Evolutionary conservation across 2,888 invertebrate species (phyloP), one percentile per base, ranked within the genome.

Genomic region (Ceriagrion tenellum): DNA sequence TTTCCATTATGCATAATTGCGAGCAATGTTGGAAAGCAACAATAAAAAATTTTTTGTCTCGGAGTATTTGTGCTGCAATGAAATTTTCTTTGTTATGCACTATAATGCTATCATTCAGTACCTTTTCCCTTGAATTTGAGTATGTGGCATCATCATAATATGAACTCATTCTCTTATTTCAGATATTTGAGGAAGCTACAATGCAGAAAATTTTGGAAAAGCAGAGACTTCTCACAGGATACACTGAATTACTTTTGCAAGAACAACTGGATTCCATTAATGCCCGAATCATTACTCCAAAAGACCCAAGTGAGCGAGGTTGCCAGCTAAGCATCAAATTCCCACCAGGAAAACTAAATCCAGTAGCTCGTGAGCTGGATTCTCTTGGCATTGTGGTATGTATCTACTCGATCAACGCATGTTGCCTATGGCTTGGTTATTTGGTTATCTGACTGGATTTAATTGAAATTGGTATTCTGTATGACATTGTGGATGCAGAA

Each of bases 141-240:
- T 4, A 4, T 47, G 2, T 47, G 47, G 47, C 2, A 8, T 47
- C 47, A 47, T 47, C 8, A 47, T 2, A 47, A 47, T 4, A 47
- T 8, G 47, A 47, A 4, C 12, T 18, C 20, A 20, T 81, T 18
- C 8, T 26, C 23, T 26, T 23, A 4, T 93, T 93, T 93, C 93
- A 93, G 93, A 93, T 93, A 47, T 93, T 93, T 93, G 93, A 93
- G 47, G 93, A 93, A 47, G 93, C 74, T 26, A 93, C 93, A 26
- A 74, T 74, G 93, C 63, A 69, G 40, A 93, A 69, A 26, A 26
- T 93, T 4, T 26, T 93, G 69, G 93, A 93, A 74, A 93, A 93
- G 47, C 93, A 93, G n/a, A 93, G 55, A 35, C 40, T 93, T 26
- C 74, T 93, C 2, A 93, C 93, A 69, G 93, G 93, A 69, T 93